Evolutionary conservation across 2,888 invertebrate species (phyloP).

Genomic region (Laspeyria flexula): DNA sequence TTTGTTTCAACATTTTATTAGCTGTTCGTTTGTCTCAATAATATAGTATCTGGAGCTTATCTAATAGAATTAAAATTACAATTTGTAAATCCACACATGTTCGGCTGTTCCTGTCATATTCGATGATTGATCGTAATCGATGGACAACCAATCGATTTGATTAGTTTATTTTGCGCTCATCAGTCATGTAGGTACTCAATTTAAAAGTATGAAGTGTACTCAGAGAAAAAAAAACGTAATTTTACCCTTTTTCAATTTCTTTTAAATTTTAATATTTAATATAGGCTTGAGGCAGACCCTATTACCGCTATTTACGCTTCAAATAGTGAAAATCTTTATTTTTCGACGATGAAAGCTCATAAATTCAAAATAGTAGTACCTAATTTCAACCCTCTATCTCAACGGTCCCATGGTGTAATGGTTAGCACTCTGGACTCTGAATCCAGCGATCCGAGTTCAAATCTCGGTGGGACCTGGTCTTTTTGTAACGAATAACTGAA

Average conservation of each 20-base stretch:
- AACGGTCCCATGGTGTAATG: conserved; percentile 90
- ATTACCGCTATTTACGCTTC: too few relatives aligned
- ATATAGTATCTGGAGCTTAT: background rate
- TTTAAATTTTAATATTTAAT: too few relatives aligned
- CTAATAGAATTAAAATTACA: background rate
- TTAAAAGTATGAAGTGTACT: too few relatives aligned
- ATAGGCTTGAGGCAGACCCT: too few relatives aligned
- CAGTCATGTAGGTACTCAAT: too few relatives aligned
- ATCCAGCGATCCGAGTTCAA: conserved; percentile 93
- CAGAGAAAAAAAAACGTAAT: too few relatives aligned
- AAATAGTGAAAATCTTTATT: too few relatives aligned
- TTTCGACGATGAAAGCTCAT: too few relatives aligned
- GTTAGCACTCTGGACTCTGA: conserved; percentile 93
- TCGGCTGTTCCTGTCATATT: conserved; percentile 59
- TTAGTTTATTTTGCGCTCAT: conserved; percentile 27
- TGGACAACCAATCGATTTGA: conserved; percentile 40
- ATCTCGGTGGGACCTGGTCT: conserved; percentile 89
- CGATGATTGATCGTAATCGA: conserved; percentile 68
- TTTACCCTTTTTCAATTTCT: too few relatives aligned
- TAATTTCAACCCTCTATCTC: background rate
- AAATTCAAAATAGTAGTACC: too few relatives aligned
- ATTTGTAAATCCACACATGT: conserved; percentile 49
- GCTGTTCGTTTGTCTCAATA: too few relatives aligned
- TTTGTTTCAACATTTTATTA: too few relatives aligned
- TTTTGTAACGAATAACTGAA: conserved; percentile 13